These are phyloP conservation scores for Rhineura floridana DNA, from an alignment of 2,113 vertebrate species.

Conservation along the genomic window DNA sequence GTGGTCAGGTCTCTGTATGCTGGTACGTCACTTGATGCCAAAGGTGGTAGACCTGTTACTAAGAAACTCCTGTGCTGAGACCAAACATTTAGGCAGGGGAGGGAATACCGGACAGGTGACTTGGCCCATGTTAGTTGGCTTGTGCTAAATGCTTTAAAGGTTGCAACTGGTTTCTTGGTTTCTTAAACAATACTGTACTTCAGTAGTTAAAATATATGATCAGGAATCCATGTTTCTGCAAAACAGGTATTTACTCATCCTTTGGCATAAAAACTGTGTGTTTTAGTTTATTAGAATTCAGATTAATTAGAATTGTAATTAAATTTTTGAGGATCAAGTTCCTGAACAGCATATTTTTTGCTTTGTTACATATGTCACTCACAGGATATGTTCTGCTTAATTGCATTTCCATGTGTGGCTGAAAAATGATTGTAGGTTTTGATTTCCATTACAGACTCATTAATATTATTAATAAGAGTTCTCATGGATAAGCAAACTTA, in stretches of 20 bases:
- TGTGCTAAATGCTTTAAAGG: not conserved
- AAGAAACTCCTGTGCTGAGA: too few relatives aligned
- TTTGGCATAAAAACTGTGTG: conserved; percentile 28
- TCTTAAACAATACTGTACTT: not conserved
- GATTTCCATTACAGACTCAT: conserved; percentile 67
- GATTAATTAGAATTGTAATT: conserved; percentile 76
- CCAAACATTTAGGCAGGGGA: not conserved
- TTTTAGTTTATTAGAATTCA: conserved; percentile 61
- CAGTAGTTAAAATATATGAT: too few relatives aligned
- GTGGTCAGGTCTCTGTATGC: not conserved
- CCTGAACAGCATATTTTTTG: conserved; percentile 47
- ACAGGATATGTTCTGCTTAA: conserved; percentile 60
- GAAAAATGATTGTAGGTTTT: conserved; percentile 69
- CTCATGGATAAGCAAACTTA: conserved; percentile 67
- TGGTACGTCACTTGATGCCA: not conserved
- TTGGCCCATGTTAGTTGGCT: not conserved
- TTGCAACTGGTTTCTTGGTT: not conserved
- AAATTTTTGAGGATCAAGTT: conserved; percentile 72
- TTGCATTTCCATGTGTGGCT: conserved; percentile 65
- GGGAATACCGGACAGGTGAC: not conserved
- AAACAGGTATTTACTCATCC: conserved; percentile 40
- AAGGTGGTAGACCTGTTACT: too few relatives aligned
- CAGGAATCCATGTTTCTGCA: conserved; percentile 56
- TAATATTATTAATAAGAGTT: conserved; percentile 72
- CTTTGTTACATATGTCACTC: conserved; percentile 59